Evolutionary conservation across 2,113 vertebrate genomes (phyloP).

Genomic region (Probosciger aterrimus): DNA sequence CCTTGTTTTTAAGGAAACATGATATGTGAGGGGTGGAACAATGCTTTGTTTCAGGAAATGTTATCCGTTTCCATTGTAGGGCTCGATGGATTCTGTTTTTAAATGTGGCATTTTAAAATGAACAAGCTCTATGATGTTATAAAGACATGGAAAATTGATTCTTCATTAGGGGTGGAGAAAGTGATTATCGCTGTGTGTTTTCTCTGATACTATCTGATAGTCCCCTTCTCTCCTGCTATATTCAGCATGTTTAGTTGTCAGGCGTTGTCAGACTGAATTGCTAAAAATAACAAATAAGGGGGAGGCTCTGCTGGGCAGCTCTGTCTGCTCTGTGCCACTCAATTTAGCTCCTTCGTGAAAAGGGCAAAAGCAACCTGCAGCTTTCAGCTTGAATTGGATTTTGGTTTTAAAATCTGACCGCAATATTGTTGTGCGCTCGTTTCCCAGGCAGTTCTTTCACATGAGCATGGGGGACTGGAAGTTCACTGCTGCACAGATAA

Average conservation of each 20-base stretch:
- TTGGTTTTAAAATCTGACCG: conserved; percentile 55
- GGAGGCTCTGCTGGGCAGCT: conserved; percentile 65
- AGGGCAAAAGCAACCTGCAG: conserved; percentile 60
- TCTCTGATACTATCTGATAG: conserved; percentile 74
- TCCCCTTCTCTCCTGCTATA: conserved; percentile 73
- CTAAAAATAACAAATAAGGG: conserved; percentile 81
- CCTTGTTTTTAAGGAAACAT: conserved; percentile 77
- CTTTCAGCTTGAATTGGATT: conserved; percentile 46
- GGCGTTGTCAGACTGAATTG: conserved; percentile 75
- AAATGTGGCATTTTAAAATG: conserved; percentile 66
- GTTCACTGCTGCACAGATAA: not conserved
- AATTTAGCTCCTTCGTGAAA: conserved; percentile 67
- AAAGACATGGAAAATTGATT: conserved; percentile 75
- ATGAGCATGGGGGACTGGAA: not conserved
- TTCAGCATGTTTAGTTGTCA: conserved; percentile 77
- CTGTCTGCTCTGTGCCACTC: conserved; percentile 63
- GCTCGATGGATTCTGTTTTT: conserved; percentile 65
- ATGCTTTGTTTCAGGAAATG: conserved; percentile 68
- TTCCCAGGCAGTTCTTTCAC: not conserved
- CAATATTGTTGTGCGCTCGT: not conserved
- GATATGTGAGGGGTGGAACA: conserved; percentile 66
- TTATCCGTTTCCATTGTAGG: conserved; percentile 73
- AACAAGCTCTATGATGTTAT: conserved; percentile 60
- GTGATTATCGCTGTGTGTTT: conserved; percentile 68
- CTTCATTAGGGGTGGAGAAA: conserved; percentile 73